Base-by-base conservation (phyloP, 2,888 invertebrate species). In the Willowsia nigromaculata region DNA sequence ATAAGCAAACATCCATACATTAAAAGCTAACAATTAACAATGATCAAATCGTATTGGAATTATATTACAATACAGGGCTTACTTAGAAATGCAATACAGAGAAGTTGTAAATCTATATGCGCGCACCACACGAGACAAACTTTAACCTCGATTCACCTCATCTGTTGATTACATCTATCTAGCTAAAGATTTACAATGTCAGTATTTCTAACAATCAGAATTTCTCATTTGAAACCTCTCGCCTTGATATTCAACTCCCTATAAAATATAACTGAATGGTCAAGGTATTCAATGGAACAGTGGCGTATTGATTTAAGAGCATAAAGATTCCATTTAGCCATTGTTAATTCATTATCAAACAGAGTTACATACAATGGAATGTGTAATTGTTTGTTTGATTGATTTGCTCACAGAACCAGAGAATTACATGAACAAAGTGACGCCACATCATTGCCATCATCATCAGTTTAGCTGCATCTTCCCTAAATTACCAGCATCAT, bases 211-310 rank as follows among this genome's bases (percentile, higher is more conserved):
- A 59, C 30, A 9, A 37, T 68, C 81, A 81, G n/a, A n/a, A n/a
- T 83, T 83, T 82, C 83, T 88, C 74, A 76, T 83, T 88, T 56
- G 40, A 88, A 83, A 76, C 30, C 53, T 83, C 76, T 83, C 88
- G 50, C 76, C 82, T 88, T 88, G 88, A 76, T 56, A n/a, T n/a
- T n/a, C n/a, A 56, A 56, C 30, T 56, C 18, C 40, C 43, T 65
- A 62, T 68, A 83, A 62, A 18, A 25, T 25, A n/a, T 13, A 47
- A 56, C 22, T 43, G 81, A 62, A 62, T 43, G 43, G 18, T 6
- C 71, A 40, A 30, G 13, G 4, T 13, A 65, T 65, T 33, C 33
- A 6, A 25, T 11, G 22, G 3, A 30, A 37, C 37, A 37, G 18
- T 37, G 37, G 37, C 65, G 37, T n/a, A 18, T 3, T 37, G 65